Conservation (phyloP, 2,888 invertebrate species). For the Beris chalybata region DNA sequence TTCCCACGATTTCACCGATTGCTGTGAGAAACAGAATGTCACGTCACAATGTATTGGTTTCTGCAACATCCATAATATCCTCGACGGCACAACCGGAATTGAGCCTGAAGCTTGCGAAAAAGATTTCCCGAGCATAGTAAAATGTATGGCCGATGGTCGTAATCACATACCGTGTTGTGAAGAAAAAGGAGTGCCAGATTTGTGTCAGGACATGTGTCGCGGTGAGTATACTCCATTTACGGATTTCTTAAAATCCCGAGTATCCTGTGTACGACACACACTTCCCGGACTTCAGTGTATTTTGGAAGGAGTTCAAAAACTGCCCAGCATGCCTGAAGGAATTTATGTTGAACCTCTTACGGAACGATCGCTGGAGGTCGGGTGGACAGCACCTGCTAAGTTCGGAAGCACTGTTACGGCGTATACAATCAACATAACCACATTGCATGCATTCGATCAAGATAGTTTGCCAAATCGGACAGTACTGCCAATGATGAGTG, state of each 20-base stretch:
- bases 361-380: slow-evolving; percentile 70
- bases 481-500: slow-evolving; percentile 52
- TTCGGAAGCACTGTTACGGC: slow-evolving; percentile 67
- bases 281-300: slow-evolving; percentile 81
- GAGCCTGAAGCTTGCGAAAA: slow-evolving; percentile 80
- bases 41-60: slow-evolving; percentile 75
- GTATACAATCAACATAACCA: slow-evolving; percentile 73
- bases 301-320: slow-evolving; percentile 69
- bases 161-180: slow-evolving; percentile 86
- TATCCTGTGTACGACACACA: slow-evolving; percentile 81
- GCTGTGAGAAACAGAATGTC: slow-evolving; percentile 72
- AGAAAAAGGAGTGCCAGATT: slow-evolving; percentile 77
- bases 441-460: slow-evolving; percentile 68
- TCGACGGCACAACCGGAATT: slow-evolving; percentile 75
- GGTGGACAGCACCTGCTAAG: slow-evolving; percentile 69
- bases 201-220: slow-evolving; percentile 82
- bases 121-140: slow-evolving; percentile 78
- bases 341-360: slow-evolving; percentile 73
- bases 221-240: slow-evolving; percentile 85
- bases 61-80: slow-evolving; percentile 77
- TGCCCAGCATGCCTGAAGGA: slow-evolving; percentile 75
- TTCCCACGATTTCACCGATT: slow-evolving; percentile 80
- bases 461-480: slow-evolving; percentile 44
- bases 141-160: slow-evolving; percentile 77
- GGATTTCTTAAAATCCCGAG: slow-evolving; percentile 80